These are phyloP conservation scores for Lingula anatina DNA, from an alignment of 2,888 invertebrate genomes.

Conservation along the genomic window DNA sequence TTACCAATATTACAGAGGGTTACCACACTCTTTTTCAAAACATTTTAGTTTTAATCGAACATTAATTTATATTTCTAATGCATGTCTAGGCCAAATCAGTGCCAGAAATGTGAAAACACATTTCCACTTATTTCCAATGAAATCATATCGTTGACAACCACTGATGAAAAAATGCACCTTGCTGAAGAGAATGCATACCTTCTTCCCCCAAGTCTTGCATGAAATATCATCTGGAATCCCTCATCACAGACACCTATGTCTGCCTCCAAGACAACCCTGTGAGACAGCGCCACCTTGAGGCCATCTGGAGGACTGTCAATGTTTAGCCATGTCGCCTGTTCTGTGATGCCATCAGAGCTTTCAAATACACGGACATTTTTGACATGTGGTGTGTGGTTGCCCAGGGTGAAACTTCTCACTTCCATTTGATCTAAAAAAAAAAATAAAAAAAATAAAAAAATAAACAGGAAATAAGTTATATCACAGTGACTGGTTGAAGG, in stretches of 20 bases:
- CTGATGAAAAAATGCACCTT: not conserved
- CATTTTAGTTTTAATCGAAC: no score
- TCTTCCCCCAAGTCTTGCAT: constrained; percentile 43
- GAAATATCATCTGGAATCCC: constrained; percentile 57
- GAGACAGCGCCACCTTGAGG: constrained; percentile 45
- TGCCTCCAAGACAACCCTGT: constrained; percentile 55
- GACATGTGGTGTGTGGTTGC: constrained; percentile 52
- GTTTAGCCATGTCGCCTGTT: constrained; percentile 37
- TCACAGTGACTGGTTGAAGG: no score
- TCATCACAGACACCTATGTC: constrained; percentile 55
- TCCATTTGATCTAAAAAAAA: constrained; percentile 53
- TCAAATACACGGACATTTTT: constrained; percentile 51
- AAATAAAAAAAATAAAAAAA: constrained; percentile 1
- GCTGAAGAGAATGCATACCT: constrained; percentile 23
- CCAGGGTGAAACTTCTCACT: constrained; percentile 54
- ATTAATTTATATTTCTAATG: no score
- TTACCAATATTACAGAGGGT: no score
- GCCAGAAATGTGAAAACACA: no score
- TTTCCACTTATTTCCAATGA: no score
- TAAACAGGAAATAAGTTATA: no score
- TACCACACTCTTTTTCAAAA: no score
- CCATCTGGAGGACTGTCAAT: constrained; percentile 39
- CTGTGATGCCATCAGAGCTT: constrained; percentile 39
- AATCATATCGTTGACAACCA: no score
- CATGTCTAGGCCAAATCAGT: no score